phyloP scores from a whole-genome alignment of 2,888 invertebrate genomes.

The Agonum fuliginosum region DNA sequence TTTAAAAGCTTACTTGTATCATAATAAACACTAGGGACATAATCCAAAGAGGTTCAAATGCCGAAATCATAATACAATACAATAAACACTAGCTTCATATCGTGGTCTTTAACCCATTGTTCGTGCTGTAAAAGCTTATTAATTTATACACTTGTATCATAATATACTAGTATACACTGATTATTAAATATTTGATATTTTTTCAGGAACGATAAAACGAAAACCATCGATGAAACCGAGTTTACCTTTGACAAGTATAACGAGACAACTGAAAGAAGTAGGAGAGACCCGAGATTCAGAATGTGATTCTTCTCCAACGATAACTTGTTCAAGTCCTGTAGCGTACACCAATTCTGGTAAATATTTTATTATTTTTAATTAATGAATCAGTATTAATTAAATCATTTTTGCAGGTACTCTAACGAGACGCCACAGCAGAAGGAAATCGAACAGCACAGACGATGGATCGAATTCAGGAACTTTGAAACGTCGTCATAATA shows the following conservation, averaged over 20 bases:
- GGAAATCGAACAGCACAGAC: slow-evolving; percentile 72
- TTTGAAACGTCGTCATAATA: slow-evolving; percentile 78
- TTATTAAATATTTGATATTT: not conserved
- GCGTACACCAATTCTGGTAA: slow-evolving; percentile 67
- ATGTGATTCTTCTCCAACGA: slow-evolving; percentile 73
- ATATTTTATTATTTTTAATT: not conserved
- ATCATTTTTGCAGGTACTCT: slow-evolving; percentile 67
- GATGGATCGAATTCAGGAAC: slow-evolving; percentile 72
- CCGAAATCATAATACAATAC: too few species aligned
- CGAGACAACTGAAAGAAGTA: slow-evolving; percentile 91
- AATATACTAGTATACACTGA: too few species aligned
- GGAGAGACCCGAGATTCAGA: slow-evolving; percentile 81
- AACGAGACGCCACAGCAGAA: slow-evolving; percentile 75
- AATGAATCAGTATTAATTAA: not conserved
- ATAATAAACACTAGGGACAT: too few species aligned
- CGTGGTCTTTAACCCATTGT: too few species aligned
- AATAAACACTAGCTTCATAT: too few species aligned
- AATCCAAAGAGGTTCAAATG: too few species aligned
- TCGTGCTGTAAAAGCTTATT: too few species aligned
- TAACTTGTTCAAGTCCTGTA: slow-evolving; percentile 67
- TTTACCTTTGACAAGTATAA: slow-evolving; percentile 92
- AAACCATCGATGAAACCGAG: slow-evolving; percentile 96
- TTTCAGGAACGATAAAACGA: slow-evolving; percentile 88
- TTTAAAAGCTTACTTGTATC: too few species aligned
- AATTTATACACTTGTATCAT: too few species aligned